These are phyloP conservation scores for Catharus ustulatus DNA, from an alignment of 2,797 vertebrate genomes.

Conservation along the genomic window DNA sequence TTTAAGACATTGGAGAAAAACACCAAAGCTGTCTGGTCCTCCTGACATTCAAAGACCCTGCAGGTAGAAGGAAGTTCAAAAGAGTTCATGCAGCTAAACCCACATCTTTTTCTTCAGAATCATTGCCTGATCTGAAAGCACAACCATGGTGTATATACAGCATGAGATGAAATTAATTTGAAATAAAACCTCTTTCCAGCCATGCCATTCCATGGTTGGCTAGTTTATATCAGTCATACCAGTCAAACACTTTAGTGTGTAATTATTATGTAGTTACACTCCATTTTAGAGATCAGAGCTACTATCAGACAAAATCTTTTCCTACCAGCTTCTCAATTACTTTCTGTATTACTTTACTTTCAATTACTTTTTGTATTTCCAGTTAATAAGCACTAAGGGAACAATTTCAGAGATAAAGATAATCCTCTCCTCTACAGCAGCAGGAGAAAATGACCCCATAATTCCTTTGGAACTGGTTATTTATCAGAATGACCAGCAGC, in stretches of 20 bases:
- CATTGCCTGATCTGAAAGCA: background rate
- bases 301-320: constrained; percentile 61
- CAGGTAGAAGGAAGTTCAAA: constrained; percentile 54
- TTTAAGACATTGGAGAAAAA: background rate
- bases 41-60: constrained; percentile 27
- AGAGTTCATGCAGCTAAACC: constrained; percentile 44
- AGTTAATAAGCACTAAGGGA: constrained; percentile 70
- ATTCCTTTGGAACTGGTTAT: constrained; percentile 39
- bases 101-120: constrained; percentile 29
- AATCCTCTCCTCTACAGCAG: constrained; percentile 51
- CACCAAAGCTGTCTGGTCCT: background rate
- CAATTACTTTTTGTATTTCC: constrained; percentile 25
- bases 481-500: constrained; percentile 45
- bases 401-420: constrained; percentile 67
- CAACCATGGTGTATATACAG: background rate
- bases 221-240: background rate
- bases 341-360: too few relatives aligned
- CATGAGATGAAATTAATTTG: background rate
- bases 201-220: background rate
- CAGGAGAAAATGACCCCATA: constrained; percentile 54
- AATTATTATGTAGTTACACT: constrained; percentile 54
- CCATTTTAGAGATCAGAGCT: constrained; percentile 37
- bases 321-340: constrained; percentile 61
- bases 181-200: constrained; percentile 11
- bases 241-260: constrained; percentile 13